A percentile compares a stretch with the other conserved stretches of the same genome.
These are phyloP conservation scores for Drosophila ercepeae DNA, from an alignment of 1,140 invertebrate species.

Conservation along the genomic window DNA sequence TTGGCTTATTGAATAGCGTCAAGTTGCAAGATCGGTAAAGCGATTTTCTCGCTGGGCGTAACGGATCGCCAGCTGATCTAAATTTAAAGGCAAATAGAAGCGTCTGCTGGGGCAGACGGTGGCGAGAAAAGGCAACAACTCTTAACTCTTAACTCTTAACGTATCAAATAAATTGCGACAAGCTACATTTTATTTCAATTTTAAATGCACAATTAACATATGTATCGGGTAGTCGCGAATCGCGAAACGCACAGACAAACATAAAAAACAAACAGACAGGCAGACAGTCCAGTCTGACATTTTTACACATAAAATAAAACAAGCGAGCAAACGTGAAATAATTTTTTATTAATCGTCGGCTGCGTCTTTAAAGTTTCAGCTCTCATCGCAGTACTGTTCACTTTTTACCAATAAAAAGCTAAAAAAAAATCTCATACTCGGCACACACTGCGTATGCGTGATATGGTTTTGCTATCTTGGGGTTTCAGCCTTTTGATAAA, in stretches of 20 bases:
- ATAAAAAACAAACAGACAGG: slow-evolving; percentile 3
- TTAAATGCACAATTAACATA: slow-evolving; percentile 76
- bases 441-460: slow-evolving; percentile 1
- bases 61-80: slow-evolving; percentile 38
- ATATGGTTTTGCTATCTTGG: background rate
- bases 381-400: slow-evolving; percentile 18
- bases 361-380: slow-evolving; percentile 19
- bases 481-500: background rate
- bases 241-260: slow-evolving; percentile 17
- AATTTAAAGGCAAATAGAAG: slow-evolving; percentile 68
- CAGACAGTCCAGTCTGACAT: background rate
- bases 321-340: slow-evolving; percentile 59
- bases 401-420: background rate
- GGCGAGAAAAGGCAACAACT: slow-evolving; percentile 39
- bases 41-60: slow-evolving; percentile 38
- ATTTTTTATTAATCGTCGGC: slow-evolving; percentile 61
- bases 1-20: background rate
- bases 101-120: slow-evolving; percentile 23
- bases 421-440: background rate
- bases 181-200: slow-evolving; percentile 70
- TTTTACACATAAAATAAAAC: slow-evolving; percentile 45
- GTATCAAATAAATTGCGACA: slow-evolving; percentile 55
- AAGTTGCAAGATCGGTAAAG: background rate
- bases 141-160: slow-evolving; percentile 13
- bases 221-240: slow-evolving; percentile 12